Evolutionary conservation across 2,797 vertebrate genomes (phyloP), one percentile per base, ranked within the genome.

Genomic region (Sternarchorhynchus goeldii): DNA sequence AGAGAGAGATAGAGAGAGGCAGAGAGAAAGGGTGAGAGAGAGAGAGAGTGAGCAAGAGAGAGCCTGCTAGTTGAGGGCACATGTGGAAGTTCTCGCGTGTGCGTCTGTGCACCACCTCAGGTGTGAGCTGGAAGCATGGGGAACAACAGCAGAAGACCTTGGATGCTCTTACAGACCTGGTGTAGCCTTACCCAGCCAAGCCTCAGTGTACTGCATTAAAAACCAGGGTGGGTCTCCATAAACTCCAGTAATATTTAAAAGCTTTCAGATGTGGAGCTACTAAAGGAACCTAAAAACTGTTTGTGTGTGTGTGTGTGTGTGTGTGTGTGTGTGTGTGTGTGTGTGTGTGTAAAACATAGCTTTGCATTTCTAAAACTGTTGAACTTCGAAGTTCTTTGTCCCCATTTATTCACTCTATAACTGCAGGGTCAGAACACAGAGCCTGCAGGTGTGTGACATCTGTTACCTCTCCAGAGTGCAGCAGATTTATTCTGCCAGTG

Each of bases 261-360:
- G 88, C 87, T 91, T 92, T 90, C 94, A 94, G 93, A 92, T 93
- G 91, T 85, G 78, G 78, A 50, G 59, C 79, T 86, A 85, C 84
- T 73, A 73, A 85, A 73, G 78, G 80, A 74, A 74, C 82, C 81
- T 81, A 57, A 81, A 73, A 60, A 41, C 20, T 32, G 60, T 70
- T 59, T 70, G 75, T 70, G 34, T 78, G 53, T 72, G 17, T 36
- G 65, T 68, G 64, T 64, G 75, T 58, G 66, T 59, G 31, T 72
- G 50, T 72, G 10, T 36, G 25, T 3, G 25, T n/a, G 71, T 45
- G 70, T 59, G 56, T 25, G 18, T 63, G 58, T 32, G 6, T 60
- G 57, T 62, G 20, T 53, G 29, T 39, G 7, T 39, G 41, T 7
- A 7, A 45, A 45, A 45, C 41, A 45, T 36, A 36, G 34, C 34